These are phyloP conservation scores for Polydesmus complanatus DNA, from an alignment of 2,888 invertebrate genomes.

Conservation along the genomic window DNA sequence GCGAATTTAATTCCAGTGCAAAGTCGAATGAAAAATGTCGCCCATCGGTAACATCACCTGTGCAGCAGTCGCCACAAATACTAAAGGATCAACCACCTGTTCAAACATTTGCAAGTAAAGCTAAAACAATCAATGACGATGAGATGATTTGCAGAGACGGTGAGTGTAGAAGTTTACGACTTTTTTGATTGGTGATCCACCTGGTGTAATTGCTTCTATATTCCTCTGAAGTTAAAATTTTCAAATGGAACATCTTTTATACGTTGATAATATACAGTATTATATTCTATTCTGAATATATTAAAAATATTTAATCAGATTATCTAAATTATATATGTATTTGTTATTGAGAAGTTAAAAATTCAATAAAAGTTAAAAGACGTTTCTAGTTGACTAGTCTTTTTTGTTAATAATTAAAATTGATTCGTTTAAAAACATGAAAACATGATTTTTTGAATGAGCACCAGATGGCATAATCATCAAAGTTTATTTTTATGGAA, in stretches of 20 bases:
- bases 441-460: too few relatives aligned
- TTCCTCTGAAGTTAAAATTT: not conserved
- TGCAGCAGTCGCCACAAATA: not conserved
- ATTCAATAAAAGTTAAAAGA: not conserved
- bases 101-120: conserved; percentile 23
- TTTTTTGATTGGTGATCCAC: not conserved
- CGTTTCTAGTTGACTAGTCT: too few relatives aligned
- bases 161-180: not conserved
- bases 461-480: not conserved
- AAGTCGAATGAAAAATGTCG: conserved; percentile 52
- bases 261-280: too few relatives aligned
- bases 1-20: conserved; percentile 59
- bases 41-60: conserved; percentile 31
- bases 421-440: too few relatives aligned
- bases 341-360: too few relatives aligned
- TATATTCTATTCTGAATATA: too few relatives aligned
- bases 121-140: not conserved
- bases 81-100: not conserved
- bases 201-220: not conserved
- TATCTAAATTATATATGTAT: too few relatives aligned
- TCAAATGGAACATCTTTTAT: too few relatives aligned
- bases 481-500: not conserved
- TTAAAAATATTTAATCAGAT: too few relatives aligned
- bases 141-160: not conserved
- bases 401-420: too few relatives aligned